Percentiles rank a stretch among this genome's conserved stretches.
Evolutionary conservation across 2,797 vertebrate genomes (phyloP).

Genomic region (Hylomyscus alleni): DNA sequence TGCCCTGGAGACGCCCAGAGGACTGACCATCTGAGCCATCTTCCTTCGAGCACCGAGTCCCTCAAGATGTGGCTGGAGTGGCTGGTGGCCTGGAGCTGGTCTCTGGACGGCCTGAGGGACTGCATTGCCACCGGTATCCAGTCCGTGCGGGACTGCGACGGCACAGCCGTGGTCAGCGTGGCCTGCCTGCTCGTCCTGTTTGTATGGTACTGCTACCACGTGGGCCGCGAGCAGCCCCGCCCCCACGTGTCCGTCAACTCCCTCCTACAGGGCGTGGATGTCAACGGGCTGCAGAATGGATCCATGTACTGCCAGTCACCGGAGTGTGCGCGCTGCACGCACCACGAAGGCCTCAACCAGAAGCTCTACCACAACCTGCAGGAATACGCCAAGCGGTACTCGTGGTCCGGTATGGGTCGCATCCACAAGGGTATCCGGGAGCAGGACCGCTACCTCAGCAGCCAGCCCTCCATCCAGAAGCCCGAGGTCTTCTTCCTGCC

Average conservation of each 20-base stretch:
- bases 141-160: conserved; percentile 95
- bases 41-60: neutral
- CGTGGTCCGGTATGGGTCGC: conserved; percentile 99
- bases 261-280: conserved; percentile 89
- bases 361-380: conserved; percentile 98
- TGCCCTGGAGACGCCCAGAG: conserved; percentile 75
- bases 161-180: conserved; percentile 91
- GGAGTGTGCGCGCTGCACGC: conserved; percentile 94
- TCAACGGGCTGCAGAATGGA: conserved; percentile 94
- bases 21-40: conserved; percentile 81
- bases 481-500: conserved; percentile 98
- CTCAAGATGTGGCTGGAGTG: conserved; percentile 89
- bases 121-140: conserved; percentile 95
- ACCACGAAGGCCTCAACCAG: conserved; percentile 95
- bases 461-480: conserved; percentile 96
- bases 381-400: conserved; percentile 99
- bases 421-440: conserved; percentile 98
- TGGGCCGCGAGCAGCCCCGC: conserved; percentile 95
- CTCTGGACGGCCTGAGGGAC: conserved; percentile 95
- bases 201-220: conserved; percentile 98
- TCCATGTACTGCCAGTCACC: conserved; percentile 95
- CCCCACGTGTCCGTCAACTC: conserved; percentile 86
- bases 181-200: conserved; percentile 95
- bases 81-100: conserved; percentile 93
- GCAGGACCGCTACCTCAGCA: conserved; percentile 94